Evolutionary conservation across 2,113 vertebrate species (phyloP).

Genomic region (Catharus fuscescens): DNA sequence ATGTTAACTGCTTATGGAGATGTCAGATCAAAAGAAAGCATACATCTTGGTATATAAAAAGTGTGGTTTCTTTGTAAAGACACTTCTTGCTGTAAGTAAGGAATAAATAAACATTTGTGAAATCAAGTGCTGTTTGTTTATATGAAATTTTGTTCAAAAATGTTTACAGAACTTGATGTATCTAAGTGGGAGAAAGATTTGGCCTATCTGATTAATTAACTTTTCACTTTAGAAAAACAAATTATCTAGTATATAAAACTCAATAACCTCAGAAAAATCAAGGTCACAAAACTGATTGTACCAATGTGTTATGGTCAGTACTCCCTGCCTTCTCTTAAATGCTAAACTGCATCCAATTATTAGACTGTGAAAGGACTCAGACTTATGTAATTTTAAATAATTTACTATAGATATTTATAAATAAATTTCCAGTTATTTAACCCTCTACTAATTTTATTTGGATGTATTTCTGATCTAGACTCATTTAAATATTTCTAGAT

Average conservation of each 20-base stretch:
- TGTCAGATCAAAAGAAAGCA: background rate
- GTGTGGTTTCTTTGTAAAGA: background rate
- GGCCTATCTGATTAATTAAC: background rate
- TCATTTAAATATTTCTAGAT: background rate
- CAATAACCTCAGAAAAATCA: background rate
- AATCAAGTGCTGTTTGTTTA: background rate
- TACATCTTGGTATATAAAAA: background rate
- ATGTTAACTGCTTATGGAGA: background rate
- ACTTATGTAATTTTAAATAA: background rate
- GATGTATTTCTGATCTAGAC: background rate
- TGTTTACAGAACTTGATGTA: background rate
- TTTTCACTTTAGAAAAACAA: background rate
- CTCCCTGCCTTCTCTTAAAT: background rate
- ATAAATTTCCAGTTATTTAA: background rate
- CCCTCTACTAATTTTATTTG: background rate
- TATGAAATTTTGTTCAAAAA: background rate
- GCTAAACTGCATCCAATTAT: background rate
- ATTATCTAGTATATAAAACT: background rate
- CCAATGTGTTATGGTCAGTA: background rate
- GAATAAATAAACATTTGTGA: background rate
- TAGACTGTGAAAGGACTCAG: background rate
- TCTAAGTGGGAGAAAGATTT: background rate
- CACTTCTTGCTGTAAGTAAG: background rate
- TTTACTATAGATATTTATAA: background rate
- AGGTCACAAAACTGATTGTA: background rate